Percentiles rank a stretch among this genome's conserved stretches.
Evolutionary conservation across 2,888 invertebrate genomes (phyloP).

Genomic region (Ptychoptera albimana): DNA sequence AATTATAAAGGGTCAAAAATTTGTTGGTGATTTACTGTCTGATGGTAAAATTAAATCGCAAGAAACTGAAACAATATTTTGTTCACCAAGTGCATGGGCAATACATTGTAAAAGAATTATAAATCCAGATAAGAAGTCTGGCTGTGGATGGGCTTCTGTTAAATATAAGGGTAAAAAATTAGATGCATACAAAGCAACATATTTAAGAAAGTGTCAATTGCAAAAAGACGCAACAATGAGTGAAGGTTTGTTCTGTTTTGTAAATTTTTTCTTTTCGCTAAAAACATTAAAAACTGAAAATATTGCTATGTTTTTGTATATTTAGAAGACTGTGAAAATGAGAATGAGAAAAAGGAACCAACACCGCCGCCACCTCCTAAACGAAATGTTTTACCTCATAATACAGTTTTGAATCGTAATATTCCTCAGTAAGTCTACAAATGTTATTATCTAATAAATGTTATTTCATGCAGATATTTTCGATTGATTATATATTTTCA

Average conservation of each 20-base stretch:
- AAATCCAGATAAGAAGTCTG: slow-evolving; percentile 81
- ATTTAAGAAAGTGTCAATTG: slow-evolving; percentile 53
- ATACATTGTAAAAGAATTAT: slow-evolving; percentile 82
- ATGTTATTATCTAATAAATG: slow-evolving; percentile 5
- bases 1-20: slow-evolving; percentile 62
- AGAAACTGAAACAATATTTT: slow-evolving; percentile 74
- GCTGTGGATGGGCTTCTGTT: slow-evolving; percentile 87
- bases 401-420: slow-evolving; percentile 56
- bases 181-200: slow-evolving; percentile 75
- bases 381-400: slow-evolving; percentile 57
- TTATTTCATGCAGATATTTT: slow-evolving; percentile 8
- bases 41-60: slow-evolving; percentile 82
- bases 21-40: slow-evolving; percentile 68
- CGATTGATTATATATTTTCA: slow-evolving; percentile 28
- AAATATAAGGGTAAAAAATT: slow-evolving; percentile 76
- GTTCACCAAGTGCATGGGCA: slow-evolving; percentile 86
- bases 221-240: slow-evolving; percentile 34
- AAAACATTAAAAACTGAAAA: background rate
- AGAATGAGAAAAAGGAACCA: slow-evolving; percentile 42
- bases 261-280: background rate
- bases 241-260: slow-evolving; percentile 11
- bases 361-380: slow-evolving; percentile 42
- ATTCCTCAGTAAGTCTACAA: slow-evolving; percentile 51
- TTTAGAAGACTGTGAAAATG: slow-evolving; percentile 39
- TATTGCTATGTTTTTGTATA: slow-evolving; percentile 11